Evolutionary conservation across 1,140 invertebrate genomes (phyloP).

Genomic region (Halyomorpha halys): DNA sequence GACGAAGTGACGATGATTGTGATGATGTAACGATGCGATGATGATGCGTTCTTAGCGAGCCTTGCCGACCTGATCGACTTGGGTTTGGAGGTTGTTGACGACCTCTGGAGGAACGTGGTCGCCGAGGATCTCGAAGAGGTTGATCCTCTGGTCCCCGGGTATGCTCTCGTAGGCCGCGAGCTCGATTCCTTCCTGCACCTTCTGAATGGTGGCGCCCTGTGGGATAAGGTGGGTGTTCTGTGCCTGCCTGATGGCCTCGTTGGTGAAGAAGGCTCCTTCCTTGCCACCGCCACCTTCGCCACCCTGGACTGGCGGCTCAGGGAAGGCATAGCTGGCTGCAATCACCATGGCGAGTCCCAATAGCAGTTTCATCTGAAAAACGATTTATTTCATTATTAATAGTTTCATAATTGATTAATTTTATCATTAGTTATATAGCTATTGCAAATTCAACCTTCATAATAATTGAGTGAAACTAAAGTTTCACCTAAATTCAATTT

Average conservation of each 20-base stretch:
- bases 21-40: too few species aligned
- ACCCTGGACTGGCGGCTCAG: constrained; percentile 23
- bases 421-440: too few species aligned
- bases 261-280: constrained; percentile 66
- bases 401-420: too few species aligned
- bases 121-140: constrained; percentile 66
- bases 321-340: background rate
- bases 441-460: too few species aligned
- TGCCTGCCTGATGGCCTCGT: constrained; percentile 74
- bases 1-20: too few species aligned
- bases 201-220: constrained; percentile 73
- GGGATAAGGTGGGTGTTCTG: constrained; percentile 72
- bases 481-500: too few species aligned
- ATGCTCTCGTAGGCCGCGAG: constrained; percentile 71
- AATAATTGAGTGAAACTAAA: too few species aligned
- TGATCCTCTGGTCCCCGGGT: constrained; percentile 68
- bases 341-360: constrained; percentile 14
- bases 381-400: too few species aligned
- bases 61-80: constrained; percentile 67
- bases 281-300: constrained; percentile 47
- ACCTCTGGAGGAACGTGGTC: constrained; percentile 73
- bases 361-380: constrained; percentile 34
- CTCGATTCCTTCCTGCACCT: constrained; percentile 74
- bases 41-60: constrained; percentile 6
- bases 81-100: constrained; percentile 70